Conservation (phyloP, 2,113 vertebrate species). For the Piaya cayana region DNA sequence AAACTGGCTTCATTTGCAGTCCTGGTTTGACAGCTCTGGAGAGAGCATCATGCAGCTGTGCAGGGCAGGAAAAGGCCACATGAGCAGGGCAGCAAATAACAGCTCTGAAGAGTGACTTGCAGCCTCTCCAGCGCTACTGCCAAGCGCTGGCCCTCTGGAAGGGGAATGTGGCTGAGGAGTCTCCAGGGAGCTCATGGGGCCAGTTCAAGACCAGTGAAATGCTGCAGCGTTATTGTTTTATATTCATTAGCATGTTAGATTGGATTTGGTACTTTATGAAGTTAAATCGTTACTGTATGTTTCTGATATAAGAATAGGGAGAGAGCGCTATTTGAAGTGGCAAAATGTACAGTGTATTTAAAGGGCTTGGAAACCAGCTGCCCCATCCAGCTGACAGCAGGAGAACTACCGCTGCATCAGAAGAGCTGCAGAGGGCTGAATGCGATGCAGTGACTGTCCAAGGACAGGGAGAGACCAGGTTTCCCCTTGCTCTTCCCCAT, state of each 20-base stretch:
- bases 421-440: not conserved
- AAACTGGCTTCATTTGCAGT: conserved; percentile 17
- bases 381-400: not conserved
- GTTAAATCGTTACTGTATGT: not conserved
- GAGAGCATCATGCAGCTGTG: conserved; percentile 43
- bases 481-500: not conserved
- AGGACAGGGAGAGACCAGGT: not conserved
- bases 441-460: not conserved
- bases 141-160: not conserved
- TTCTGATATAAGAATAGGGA: not conserved
- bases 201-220: not conserved
- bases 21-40: conserved; percentile 27
- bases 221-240: not conserved
- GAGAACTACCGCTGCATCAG: not conserved
- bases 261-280: not conserved
- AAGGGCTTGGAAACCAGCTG: not conserved
- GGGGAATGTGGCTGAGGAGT: not conserved
- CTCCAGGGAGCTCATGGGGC: not conserved
- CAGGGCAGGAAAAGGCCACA: conserved; percentile 53
- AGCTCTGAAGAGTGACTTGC: not conserved
- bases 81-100: conserved; percentile 41
- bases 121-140: not conserved
- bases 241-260: not conserved
- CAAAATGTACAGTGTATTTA: not conserved
- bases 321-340: not conserved